A percentile compares a stretch with the other conserved stretches of the same genome.
Conservation (phyloP, 2,113 vertebrate species). For the Microcebus lehilahytsara region DNA sequence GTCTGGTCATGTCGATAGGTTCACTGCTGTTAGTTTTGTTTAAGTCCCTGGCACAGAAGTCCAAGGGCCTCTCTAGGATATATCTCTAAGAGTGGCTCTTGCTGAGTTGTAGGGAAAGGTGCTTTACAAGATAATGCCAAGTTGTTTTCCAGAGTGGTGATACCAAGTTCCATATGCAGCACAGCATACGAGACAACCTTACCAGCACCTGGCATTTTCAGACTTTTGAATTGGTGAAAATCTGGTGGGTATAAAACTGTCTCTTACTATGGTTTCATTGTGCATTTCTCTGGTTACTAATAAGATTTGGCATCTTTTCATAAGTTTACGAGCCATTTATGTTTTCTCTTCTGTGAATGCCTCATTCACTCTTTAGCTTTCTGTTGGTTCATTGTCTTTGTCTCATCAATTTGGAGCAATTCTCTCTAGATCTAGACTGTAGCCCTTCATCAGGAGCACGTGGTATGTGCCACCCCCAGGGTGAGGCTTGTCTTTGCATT, state of each 20-base stretch:
- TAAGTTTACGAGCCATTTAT: background rate
- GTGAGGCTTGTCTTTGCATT: background rate
- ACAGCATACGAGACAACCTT: background rate
- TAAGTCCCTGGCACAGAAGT: background rate
- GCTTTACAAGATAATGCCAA: background rate
- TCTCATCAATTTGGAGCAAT: background rate
- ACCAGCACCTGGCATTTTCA: background rate
- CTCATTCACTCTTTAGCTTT: background rate
- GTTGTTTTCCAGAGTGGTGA: background rate
- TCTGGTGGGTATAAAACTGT: background rate
- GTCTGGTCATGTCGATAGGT: fast-evolving
- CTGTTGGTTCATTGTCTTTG: background rate
- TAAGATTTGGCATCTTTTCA: background rate
- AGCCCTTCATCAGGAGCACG: background rate
- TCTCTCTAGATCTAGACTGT: background rate
- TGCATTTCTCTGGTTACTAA: background rate
- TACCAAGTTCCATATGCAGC: background rate
- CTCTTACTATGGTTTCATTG: background rate
- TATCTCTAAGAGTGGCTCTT: background rate
- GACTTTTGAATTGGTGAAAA: background rate
- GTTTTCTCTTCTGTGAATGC: background rate
- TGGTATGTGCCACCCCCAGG: background rate
- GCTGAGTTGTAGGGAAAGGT: background rate
- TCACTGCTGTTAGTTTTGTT: background rate
- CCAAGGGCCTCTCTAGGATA: background rate